Base-by-base conservation (phyloP, 2,113 vertebrate genomes). In the Chaetura pelagica region DNA sequence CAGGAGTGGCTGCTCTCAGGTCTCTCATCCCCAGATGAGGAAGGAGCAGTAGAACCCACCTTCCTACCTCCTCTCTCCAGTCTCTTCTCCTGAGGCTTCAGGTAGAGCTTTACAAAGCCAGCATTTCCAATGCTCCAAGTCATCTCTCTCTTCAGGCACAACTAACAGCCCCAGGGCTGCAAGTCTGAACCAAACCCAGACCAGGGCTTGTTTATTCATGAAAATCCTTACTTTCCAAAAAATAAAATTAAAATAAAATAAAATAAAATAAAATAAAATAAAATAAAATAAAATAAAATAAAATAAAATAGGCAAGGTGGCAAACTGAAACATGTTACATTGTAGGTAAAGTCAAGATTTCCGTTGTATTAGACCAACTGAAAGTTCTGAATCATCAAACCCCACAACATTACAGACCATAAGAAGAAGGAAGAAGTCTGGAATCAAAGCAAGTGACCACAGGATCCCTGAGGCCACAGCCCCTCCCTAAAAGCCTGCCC, bases 301-400 rank as follows among this genome's bases (percentile, higher is more conserved):
- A n/a, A n/a, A n/a, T n/a, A n/a, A 72, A 20, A n/a, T 68, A 27
- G 34, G 15, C 13, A 52, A 19, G 12, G 35, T 66, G n/a, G 16
- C 57, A 27, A 85, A 94, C 58, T 73, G 0, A 88, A 73, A 62
- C 40, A 24, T 51, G 35, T 77, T 77, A 85, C 7, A 0, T 29
- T 72, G 24, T 20, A 64, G 30, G 19, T 49, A 57, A 23, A 40
- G 57, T 38, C 91, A 72, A 91, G 35, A 77, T 74, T 80, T 69
- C 59, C 80, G n/a, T 66, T 84, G 14, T 57, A 58, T 77, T 30
- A 78, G 90, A 84, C 34, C 35, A 90, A 52, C 20, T 82, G 26
- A 30, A 90, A 76, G n/a, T 61, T 93, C 71, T 54, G 58, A 86
- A 73, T 90, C 86, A 62, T 79, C 67, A 68, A 88, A 96, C 38